Conservation (phyloP, 1,140 invertebrate species). For the Linepithema humile region DNA sequence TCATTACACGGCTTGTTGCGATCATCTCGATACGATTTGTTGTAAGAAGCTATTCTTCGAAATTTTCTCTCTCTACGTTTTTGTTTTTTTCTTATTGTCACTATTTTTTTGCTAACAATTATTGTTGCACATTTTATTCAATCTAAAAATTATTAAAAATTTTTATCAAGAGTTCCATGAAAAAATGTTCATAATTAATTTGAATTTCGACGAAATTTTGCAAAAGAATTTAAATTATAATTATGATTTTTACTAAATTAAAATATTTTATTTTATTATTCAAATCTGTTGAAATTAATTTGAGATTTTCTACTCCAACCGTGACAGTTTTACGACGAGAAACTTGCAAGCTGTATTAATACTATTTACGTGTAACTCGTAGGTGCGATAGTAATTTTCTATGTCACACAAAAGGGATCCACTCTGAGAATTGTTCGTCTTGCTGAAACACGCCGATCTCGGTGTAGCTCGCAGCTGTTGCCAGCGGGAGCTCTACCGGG, state of each 20-base stretch:
- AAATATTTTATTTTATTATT: neutral
- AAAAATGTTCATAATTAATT: neutral
- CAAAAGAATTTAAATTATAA: neutral
- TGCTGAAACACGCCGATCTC: slow-evolving; percentile 45
- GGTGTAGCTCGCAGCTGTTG: slow-evolving; percentile 56
- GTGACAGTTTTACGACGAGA: slow-evolving; percentile 20
- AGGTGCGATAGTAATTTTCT: slow-evolving; percentile 55
- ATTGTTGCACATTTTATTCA: neutral
- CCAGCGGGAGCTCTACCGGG: slow-evolving; percentile 59
- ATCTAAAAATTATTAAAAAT: neutral
- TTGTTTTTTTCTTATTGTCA: neutral
- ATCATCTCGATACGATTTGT: neutral
- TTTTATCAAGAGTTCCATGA: neutral
- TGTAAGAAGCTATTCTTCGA: neutral
- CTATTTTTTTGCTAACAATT: neutral
- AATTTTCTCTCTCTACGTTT: neutral
- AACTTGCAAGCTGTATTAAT: slow-evolving; percentile 32
- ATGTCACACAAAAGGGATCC: slow-evolving; percentile 28
- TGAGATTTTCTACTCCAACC: neutral
- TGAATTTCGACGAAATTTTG: neutral
- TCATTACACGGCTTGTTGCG: slow-evolving; percentile 1
- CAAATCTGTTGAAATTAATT: neutral
- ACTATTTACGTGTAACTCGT: slow-evolving; percentile 20
- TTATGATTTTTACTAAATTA: neutral
- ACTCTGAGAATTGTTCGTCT: slow-evolving; percentile 52